A percentile compares a stretch with the other conserved stretches of the same genome.
These are phyloP conservation scores for Meloidogyne floridensis DNA, from an alignment of 1,140 invertebrate genomes.

Conservation along the genomic window DNA sequence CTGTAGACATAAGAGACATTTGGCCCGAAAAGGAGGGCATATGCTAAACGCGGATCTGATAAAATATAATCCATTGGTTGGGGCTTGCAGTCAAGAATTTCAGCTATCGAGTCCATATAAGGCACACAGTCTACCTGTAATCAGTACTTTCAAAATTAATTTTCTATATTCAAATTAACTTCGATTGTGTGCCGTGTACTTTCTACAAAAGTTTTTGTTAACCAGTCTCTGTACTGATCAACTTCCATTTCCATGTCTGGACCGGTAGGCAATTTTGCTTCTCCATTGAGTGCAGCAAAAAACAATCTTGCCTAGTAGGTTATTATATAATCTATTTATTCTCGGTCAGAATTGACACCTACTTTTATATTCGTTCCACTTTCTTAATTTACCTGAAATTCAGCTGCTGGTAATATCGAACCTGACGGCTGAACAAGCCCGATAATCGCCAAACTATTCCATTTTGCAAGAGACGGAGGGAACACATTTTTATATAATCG, in stretches of 20 bases:
- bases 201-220: slow-evolving; percentile 30
- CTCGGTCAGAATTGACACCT: no score
- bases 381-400: slow-evolving; percentile 58
- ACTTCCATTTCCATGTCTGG: slow-evolving; percentile 48
- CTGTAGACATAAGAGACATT: slow-evolving; percentile 51
- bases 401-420: slow-evolving; percentile 69
- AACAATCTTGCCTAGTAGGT: slow-evolving; percentile 68
- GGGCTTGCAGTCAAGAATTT: slow-evolving; percentile 67
- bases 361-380: no score
- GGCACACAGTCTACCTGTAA: slow-evolving; percentile 66
- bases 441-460: slow-evolving; percentile 68
- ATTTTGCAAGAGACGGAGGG: slow-evolving; percentile 65
- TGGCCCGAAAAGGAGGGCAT: slow-evolving; percentile 43
- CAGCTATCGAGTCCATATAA: slow-evolving; percentile 69
- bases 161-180: not conserved
- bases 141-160: no score
- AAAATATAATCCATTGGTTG: slow-evolving; percentile 62
- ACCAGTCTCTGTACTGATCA: slow-evolving; percentile 17
- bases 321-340: no score
- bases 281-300: slow-evolving; percentile 44
- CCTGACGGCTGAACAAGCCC: slow-evolving; percentile 68
- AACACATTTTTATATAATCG: slow-evolving; percentile 69
- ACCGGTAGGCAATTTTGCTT: slow-evolving; percentile 36
- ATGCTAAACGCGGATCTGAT: slow-evolving; percentile 43
- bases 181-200: slow-evolving; percentile 42